Evolutionary conservation across 1,140 invertebrate species (phyloP).

Genomic region (Zophobas morio): DNA sequence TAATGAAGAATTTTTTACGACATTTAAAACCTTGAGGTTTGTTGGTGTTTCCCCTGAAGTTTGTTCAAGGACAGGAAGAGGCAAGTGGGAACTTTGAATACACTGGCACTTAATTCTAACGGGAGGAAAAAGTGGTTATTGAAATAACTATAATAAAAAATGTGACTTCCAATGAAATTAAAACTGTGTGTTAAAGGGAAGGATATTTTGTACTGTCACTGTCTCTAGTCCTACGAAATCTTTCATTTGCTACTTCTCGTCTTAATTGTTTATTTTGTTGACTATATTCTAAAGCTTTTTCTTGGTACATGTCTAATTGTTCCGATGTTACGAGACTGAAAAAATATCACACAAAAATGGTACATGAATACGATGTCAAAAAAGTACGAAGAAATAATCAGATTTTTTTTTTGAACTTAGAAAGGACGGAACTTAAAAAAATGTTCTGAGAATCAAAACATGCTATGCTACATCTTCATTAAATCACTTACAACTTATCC

Average conservation of each 20-base stretch:
- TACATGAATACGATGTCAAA: background rate
- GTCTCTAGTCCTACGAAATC: conserved; percentile 64
- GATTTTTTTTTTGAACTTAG: background rate
- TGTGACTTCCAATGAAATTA: background rate
- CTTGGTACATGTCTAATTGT: conserved; percentile 72
- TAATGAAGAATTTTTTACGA: too few relatives aligned
- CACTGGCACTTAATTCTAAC: background rate
- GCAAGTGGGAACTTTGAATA: background rate
- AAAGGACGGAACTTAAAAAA: background rate
- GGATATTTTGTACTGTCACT: conserved; percentile 62
- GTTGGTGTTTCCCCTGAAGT: background rate
- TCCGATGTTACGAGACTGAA: conserved; percentile 69
- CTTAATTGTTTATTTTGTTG: conserved; percentile 71
- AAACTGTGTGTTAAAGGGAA: conserved; percentile 53
- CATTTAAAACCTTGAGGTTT: too few relatives aligned
- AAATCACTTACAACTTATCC: conserved; percentile 70
- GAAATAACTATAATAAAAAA: background rate
- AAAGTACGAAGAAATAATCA: background rate
- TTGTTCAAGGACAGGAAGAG: background rate
- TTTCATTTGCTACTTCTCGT: conserved; percentile 72
- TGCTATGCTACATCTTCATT: background rate
- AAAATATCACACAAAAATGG: conserved; percentile 40
- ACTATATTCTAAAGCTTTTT: conserved; percentile 71
- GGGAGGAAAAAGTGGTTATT: background rate
- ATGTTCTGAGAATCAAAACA: background rate